Percentiles rank a stretch among this genome's conserved stretches.
Conservation (phyloP, 2,888 invertebrate species). For the Helobdella robusta region DNA sequence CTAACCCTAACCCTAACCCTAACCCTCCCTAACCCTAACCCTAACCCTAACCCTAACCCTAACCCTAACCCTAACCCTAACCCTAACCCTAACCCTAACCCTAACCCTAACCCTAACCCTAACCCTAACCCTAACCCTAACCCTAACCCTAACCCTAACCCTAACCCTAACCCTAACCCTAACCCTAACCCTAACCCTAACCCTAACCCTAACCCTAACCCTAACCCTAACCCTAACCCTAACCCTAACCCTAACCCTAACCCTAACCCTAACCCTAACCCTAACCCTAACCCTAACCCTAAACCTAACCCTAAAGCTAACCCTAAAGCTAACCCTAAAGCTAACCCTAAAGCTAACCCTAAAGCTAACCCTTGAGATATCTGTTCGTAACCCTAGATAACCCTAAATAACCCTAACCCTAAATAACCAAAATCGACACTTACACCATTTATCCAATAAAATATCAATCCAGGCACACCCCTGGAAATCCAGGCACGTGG, state of each 20-base stretch:
- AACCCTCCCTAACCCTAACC: no score
- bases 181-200: conserved; percentile 16
- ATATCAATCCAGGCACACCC: no score
- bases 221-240: conserved; percentile 16
- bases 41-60: conserved; percentile 12
- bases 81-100: conserved; percentile 16
- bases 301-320: conserved; percentile 7
- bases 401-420: no score
- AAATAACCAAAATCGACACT: no score
- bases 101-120: conserved; percentile 16
- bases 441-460: no score
- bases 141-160: conserved; percentile 16
- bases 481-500: no score
- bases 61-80: conserved; percentile 12
- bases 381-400: no score
- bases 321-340: not conserved
- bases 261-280: conserved; percentile 16
- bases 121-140: conserved; percentile 16
- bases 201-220: conserved; percentile 16
- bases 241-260: conserved; percentile 16
- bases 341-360: conserved; percentile 13
- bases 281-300: conserved; percentile 16
- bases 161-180: conserved; percentile 16
- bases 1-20: conserved; percentile 14
- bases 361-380: no score